Evolutionary conservation across 1,140 invertebrate genomes (phyloP).

Genomic region (Laupala kohalensis): DNA sequence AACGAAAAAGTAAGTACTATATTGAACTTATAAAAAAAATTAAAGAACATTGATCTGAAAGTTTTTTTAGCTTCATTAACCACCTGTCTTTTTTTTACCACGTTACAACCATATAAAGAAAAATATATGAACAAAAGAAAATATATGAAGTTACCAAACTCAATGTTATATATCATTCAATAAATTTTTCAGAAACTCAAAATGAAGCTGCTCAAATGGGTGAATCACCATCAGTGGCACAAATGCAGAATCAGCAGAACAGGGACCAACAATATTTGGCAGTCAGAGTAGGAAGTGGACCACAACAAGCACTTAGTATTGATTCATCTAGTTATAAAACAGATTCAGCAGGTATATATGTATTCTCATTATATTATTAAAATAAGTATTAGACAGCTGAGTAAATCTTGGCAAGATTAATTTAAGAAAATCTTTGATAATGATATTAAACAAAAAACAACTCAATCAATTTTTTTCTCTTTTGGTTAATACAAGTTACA

Average conservation of each 20-base stretch:
- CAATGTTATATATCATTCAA: too few relatives aligned
- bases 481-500: too few relatives aligned
- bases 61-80: too few relatives aligned
- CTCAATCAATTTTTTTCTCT: too few relatives aligned
- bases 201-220: conserved; percentile 26
- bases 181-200: conserved; percentile 1
- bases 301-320: conserved; percentile 22
- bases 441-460: too few relatives aligned
- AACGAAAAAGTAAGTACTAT: conserved; percentile 46
- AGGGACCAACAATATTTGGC: conserved; percentile 58
- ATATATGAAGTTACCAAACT: too few relatives aligned
- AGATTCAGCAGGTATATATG: conserved; percentile 24
- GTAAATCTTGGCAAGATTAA: not conserved
- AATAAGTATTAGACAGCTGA: not conserved
- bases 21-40: too few relatives aligned
- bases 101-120: too few relatives aligned
- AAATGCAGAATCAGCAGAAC: conserved; percentile 61
- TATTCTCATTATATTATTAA: not conserved
- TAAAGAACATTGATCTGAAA: too few relatives aligned
- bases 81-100: too few relatives aligned
- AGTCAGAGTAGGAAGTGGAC: conserved; percentile 32
- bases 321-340: conserved; percentile 38
- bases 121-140: too few relatives aligned
- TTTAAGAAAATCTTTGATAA: too few relatives aligned
- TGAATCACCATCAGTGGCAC: conserved; percentile 54